Base-by-base conservation (phyloP, 2,888 invertebrate genomes). In the Yponomeuta malinellus region DNA sequence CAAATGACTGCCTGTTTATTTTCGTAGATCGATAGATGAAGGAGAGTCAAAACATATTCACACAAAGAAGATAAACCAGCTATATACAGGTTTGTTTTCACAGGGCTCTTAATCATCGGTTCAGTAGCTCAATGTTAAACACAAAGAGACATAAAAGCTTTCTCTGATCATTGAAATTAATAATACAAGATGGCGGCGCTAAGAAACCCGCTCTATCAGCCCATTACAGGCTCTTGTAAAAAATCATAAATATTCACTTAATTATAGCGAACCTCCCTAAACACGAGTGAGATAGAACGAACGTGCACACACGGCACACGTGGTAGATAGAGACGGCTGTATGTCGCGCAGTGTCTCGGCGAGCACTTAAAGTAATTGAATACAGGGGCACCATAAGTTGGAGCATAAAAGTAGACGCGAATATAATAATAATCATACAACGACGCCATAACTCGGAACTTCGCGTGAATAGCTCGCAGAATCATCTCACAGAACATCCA, bases 321-420 rank as follows among this genome's bases (percentile, higher is more conserved):
- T n/a, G 72, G 63, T 8, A 48, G 70, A 72, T 43, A 33, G 82
- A 82, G 88, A 88, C 74, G 71, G 76, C 68, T 73, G 74, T 83
- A 85, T 75, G 76, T 79, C 75, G 73, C 78, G 78, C 78, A 81
- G 81, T 81, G 78, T 79, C 81, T 80, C 79, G 78, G 78, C 77
- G 77, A 86, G 86, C 89, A 90, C 90, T 91, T 90, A 90, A 70
- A 88, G 90, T 92, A 90, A 91, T 91, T 90, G 90, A 89, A 90
- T 83, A 81, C 82, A 82, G 85, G 86, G 84, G 83, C 77, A 79
- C 76, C 82, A 84, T 82, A 84, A 88, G 83, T 85, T 78, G 82
- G 81, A 81, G 78, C 78, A 83, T 84, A 82, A 85, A 83, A 81
- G 84, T 82, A 85, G 84, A 85, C 86, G 86, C 81, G 84, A 87